These are phyloP conservation scores for Thereva nobilitata DNA, from an alignment of 2,888 invertebrate species.

Conservation along the genomic window DNA sequence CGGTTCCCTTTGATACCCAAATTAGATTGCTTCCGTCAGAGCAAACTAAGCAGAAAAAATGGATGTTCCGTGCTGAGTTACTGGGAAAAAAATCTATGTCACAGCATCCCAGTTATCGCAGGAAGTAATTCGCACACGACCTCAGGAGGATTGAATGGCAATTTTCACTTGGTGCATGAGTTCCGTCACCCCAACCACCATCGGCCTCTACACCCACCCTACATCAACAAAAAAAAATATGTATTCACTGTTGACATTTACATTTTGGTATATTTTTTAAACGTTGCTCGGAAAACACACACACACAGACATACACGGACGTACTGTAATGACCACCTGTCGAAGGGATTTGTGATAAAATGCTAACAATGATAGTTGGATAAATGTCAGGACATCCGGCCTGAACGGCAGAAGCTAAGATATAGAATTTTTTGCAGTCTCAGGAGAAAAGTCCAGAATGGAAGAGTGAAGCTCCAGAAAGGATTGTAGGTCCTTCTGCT, in stretches of 20 bases:
- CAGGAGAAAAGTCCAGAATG: neutral
- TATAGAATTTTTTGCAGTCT: neutral
- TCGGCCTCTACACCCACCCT: too few species aligned
- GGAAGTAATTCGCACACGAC: slow-evolving; percentile 2
- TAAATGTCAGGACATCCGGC: slow-evolving; percentile 4
- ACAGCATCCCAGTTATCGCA: slow-evolving; percentile 7
- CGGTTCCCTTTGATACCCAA: slow-evolving; percentile 37
- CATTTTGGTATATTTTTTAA: too few species aligned
- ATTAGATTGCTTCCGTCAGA: slow-evolving; percentile 32
- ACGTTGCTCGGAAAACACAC: too few species aligned
- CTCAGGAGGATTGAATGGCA: slow-evolving; percentile 9
- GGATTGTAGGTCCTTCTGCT: too few species aligned
- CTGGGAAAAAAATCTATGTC: slow-evolving; percentile 27
- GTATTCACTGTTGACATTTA: too few species aligned
- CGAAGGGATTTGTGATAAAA: slow-evolving; percentile 18
- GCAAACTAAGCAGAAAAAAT: slow-evolving; percentile 4
- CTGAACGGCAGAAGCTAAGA: neutral
- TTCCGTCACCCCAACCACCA: too few species aligned
- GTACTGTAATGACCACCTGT: slow-evolving; percentile 16
- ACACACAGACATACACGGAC: neutral
- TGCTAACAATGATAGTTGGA: slow-evolving; percentile 12
- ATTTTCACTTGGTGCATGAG: slow-evolving; percentile 9
- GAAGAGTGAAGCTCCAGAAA: neutral
- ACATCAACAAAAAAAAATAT: too few species aligned
- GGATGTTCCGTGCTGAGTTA: slow-evolving; percentile 18